A percentile compares a stretch with the other conserved stretches of the same genome.
These are phyloP conservation scores for Sycophaga agraensis DNA, from an alignment of 1,140 invertebrate species.

Conservation along the genomic window DNA sequence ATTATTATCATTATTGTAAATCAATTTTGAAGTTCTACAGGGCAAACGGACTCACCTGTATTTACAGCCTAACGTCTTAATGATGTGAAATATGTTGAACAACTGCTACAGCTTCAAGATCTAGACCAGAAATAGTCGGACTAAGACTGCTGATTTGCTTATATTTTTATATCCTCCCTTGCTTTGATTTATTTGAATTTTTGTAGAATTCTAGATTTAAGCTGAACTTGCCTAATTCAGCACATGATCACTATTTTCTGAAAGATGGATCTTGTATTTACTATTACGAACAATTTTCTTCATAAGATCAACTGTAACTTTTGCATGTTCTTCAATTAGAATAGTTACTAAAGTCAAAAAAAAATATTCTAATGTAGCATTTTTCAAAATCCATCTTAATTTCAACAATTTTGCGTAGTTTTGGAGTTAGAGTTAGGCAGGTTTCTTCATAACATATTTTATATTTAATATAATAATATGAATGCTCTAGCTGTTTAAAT, in stretches of 20 bases:
- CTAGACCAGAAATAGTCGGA: conserved; percentile 9
- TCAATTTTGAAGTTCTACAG: conserved; percentile 23
- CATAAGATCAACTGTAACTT: too few species aligned
- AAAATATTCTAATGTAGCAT: too few species aligned
- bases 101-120: conserved; percentile 23
- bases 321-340: too few species aligned
- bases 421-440: conserved; percentile 3
- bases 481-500: conserved; percentile 2
- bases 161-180: conserved; percentile 4
- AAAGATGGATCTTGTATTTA: too few species aligned
- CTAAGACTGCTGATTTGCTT: conserved; percentile 20
- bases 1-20: conserved; percentile 11
- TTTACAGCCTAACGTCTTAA: conserved; percentile 17
- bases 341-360: too few species aligned
- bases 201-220: conserved; percentile 10
- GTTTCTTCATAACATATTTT: not conserved
- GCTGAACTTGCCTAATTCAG: conserved; percentile 8
- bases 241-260: too few species aligned
- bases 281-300: too few species aligned
- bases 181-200: conserved; percentile 2
- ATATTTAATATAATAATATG: not conserved
- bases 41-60: conserved; percentile 6
- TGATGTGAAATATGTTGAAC: conserved; percentile 18
- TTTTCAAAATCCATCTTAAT: not conserved
- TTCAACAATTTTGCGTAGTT: not conserved